Percentiles rank a stretch among this genome's conserved stretches.
phyloP scores from a whole-genome alignment of 2,113 vertebrate genomes.

The Camelus dromedarius region DNA sequence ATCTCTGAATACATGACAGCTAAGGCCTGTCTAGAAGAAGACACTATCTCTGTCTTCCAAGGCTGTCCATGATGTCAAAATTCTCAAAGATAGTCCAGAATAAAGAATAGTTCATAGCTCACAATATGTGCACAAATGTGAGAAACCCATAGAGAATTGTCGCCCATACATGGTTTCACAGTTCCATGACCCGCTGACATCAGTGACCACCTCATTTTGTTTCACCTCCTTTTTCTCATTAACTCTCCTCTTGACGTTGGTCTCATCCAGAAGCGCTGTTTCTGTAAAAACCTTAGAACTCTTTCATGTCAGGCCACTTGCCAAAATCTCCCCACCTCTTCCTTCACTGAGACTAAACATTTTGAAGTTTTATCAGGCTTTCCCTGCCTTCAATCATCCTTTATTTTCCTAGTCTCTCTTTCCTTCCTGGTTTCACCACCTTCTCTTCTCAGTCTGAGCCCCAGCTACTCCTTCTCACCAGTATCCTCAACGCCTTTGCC shows the following conservation, averaged over 20 bases:
- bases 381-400: neutral
- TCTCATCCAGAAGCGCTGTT: neutral
- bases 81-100: neutral
- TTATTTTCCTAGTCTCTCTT: neutral
- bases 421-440: neutral
- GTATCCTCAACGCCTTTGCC: neutral
- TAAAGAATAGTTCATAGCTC: neutral
- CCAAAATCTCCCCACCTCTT: neutral
- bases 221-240: neutral
- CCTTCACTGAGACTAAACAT: neutral
- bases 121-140: neutral
- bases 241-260: neutral
- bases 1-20: too few relatives aligned
- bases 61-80: neutral
- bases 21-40: neutral
- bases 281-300: slow-evolving; percentile 13
- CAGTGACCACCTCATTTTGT: neutral
- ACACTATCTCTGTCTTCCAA: neutral
- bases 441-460: neutral
- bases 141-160: neutral
- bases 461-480: neutral
- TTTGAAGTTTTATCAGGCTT: neutral
- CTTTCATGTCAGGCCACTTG: neutral
- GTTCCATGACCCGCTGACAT: neutral
- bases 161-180: neutral